Evolutionary conservation across 2,113 vertebrate genomes (phyloP), one percentile per base, ranked within the genome.

Genomic region (Emberiza fucata): DNA sequence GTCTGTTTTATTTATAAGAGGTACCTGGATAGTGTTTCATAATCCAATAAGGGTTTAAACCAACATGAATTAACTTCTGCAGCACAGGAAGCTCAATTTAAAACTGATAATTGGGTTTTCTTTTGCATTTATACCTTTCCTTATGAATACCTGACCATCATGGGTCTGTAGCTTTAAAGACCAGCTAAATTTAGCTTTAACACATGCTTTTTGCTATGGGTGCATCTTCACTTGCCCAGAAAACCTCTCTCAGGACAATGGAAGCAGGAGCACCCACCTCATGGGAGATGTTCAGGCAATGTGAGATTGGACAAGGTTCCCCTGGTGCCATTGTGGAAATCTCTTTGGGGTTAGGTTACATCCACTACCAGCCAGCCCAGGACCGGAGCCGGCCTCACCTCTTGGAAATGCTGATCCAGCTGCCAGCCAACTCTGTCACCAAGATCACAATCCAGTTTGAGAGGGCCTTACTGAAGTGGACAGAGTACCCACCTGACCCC

Each of bases 391-490:
- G 98, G 89, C 99, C 99, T 53, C 99, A 99, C 96, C 98, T 99
- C 25, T 96, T 99, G 84, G 99, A 99, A 98, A 99, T 99, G 99
- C 97, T 99, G 82, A 96, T 99, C 75, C 99, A 99, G 98, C 98
- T 99, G 95, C 99, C 99, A 9, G 98, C 99, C 81, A 99, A 98
- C 95, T 99, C 99, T 0, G 96, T 99, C 95, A 99, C 99, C 5
- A 99, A 99, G 97, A 98, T 99, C 75, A 99, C 98, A 8, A 98
- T 99, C 92, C 98, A 99, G 97, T 99, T 99, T 96, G 99, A 99
- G 97, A 98, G 99, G 70, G 99, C 99, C 5, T 98, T 99, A 84
- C 86, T 99, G 71, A 99, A 99, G 96, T 99, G 99, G 99, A 99
- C 99, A 0, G 99, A 99, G 93, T 99, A 99, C 95, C 98, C 99